Evolutionary conservation across 2,113 vertebrate genomes (phyloP), one percentile per base, ranked within the genome.

Genomic region (Lepus americanus): DNA sequence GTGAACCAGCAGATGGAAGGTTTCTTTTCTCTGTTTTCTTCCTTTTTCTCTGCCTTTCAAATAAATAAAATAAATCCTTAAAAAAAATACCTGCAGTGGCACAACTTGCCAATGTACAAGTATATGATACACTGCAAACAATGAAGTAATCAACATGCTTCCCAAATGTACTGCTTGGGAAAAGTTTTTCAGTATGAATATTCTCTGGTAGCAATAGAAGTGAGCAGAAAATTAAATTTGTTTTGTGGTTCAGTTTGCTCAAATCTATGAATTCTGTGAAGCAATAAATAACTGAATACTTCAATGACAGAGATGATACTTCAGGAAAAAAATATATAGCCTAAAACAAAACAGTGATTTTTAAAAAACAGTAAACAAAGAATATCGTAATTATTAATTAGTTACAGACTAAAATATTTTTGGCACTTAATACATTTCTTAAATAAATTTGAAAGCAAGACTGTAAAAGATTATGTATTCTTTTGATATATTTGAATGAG

Each of bases 281-380:
- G 23, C 36, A 84, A 44, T 61, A 70, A 92, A 67, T 66, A 82
- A 83, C 0, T 76, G 9, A 70, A 76, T 11, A 88, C 6, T 87
- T 88, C 53, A 84, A 88, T 80, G 66, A 91, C 14, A 76, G 25
- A 87, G 67, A 84, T 63, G 16, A 13, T 76, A 85, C 76, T 93
- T 89, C 44, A 44, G 39, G 91, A 87, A n/a, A 39, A 94, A 95
- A 95, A 93, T 49, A 72, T 14, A 77, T 7, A 84, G n/a, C 87
- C 19, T 72, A 55, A 94, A 63, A 14, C 36, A 85, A 85, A 92
- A 59, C 55, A 81, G 0, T 87, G 29, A 88, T 55, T 67, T 51
- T 33, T 88, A 94, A 94, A 93, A 77, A 76, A 7, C 22, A 85
- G 33, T 72, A 88, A 95, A 64, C 31, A 89, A 82, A 89, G 22